phyloP scores from a whole-genome alignment of 2,797 vertebrate species.

The Lophius americanus region DNA sequence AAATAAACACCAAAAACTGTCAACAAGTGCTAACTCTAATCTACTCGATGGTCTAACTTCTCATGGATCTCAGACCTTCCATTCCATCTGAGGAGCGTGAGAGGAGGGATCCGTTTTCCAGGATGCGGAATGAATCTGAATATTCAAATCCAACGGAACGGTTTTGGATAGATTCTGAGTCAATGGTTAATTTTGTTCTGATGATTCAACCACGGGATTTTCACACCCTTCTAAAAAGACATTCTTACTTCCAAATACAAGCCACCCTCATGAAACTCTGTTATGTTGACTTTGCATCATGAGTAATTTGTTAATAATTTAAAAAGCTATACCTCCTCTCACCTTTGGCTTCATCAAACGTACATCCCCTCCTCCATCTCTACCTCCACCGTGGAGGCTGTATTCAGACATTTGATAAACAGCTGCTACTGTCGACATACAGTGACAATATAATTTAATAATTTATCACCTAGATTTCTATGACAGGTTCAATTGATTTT shows the following conservation, averaged over 20 bases:
- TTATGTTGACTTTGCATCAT: neutral
- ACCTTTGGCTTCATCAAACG: neutral
- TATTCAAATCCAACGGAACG: too few species aligned
- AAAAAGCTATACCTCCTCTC: neutral
- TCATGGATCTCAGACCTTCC: too few species aligned
- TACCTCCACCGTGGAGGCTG: neutral
- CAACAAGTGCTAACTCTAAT: too few species aligned
- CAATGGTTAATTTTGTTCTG: neutral
- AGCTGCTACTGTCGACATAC: constrained; percentile 54
- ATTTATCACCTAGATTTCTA: constrained; percentile 78
- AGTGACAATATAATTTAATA: constrained; percentile 69
- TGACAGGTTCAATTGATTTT: constrained; percentile 78
- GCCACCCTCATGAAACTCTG: neutral
- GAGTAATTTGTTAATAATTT: neutral
- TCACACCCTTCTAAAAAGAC: too few species aligned
- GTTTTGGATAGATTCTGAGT: too few species aligned
- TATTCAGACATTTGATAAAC: constrained; percentile 65
- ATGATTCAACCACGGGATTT: neutral
- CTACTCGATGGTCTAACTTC: too few species aligned
- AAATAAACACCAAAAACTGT: too few species aligned
- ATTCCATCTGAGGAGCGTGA: too few species aligned
- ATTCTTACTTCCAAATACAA: too few species aligned
- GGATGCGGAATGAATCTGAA: too few species aligned
- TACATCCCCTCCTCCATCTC: neutral
- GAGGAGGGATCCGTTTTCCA: too few species aligned